Conservation (phyloP, 2,113 vertebrate species). For the Platysternon megacephalum region DNA sequence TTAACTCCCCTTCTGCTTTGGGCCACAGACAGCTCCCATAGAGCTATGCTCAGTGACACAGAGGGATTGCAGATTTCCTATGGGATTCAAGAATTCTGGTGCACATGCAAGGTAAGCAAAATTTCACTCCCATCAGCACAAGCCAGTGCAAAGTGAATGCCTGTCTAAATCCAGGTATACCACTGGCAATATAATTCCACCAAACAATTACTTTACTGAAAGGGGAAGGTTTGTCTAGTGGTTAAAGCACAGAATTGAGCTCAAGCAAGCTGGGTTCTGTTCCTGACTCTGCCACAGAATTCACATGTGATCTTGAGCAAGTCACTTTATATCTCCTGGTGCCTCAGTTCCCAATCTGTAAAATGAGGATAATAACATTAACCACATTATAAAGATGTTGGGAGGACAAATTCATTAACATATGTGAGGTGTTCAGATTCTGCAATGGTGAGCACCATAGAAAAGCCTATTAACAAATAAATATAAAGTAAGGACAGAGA, state of each 20-base stretch:
- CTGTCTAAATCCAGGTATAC: accelerated
- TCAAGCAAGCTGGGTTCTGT: background rate
- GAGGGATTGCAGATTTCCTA: background rate
- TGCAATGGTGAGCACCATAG: slow-evolving; percentile 51
- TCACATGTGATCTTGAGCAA: background rate
- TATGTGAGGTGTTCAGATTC: slow-evolving; percentile 51
- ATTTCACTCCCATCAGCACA: background rate
- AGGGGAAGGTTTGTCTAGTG: background rate
- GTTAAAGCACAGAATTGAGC: background rate
- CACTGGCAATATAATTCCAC: background rate
- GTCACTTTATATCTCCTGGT: slow-evolving; percentile 41
- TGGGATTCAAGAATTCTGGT: background rate
- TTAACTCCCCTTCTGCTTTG: background rate
- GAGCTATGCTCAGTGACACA: background rate
- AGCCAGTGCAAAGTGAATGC: background rate
- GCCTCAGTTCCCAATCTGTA: slow-evolving; percentile 14
- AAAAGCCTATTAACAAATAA: slow-evolving; percentile 24
- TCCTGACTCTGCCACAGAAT: background rate
- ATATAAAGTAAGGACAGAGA: slow-evolving; percentile 54
- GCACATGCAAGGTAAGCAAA: accelerated
- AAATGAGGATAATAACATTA: background rate
- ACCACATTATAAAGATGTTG: background rate
- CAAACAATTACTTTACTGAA: background rate
- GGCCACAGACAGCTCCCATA: background rate
- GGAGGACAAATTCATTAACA: slow-evolving; percentile 20